phyloP scores from a whole-genome alignment of 2,113 vertebrate species.

The Arvicanthis niloticus region DNA sequence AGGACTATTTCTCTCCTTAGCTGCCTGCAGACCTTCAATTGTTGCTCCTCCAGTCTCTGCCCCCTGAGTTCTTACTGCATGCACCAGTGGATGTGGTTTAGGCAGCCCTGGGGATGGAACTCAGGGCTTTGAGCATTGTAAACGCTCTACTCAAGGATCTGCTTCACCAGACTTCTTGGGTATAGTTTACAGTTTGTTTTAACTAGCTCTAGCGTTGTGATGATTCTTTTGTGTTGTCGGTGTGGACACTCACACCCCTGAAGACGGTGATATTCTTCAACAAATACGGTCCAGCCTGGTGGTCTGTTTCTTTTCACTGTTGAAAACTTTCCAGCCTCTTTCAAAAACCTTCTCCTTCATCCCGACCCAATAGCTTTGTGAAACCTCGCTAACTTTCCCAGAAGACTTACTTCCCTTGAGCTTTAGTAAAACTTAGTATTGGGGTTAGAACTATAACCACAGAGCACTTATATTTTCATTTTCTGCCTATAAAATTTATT shows the following conservation, averaged over 20 bases:
- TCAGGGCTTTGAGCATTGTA: not conserved
- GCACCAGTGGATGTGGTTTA: not conserved
- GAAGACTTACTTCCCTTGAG: constrained; percentile 18
- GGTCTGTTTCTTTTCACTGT: not conserved
- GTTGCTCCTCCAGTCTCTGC: not conserved
- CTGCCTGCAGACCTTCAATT: not conserved
- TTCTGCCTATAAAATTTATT: constrained; percentile 57
- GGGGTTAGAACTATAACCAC: constrained; percentile 18
- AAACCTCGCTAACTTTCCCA: not conserved
- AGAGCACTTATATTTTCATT: constrained; percentile 21
- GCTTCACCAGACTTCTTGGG: not conserved
- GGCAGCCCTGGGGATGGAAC: too few species aligned
- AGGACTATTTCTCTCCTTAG: not conserved
- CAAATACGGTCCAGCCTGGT: not conserved
- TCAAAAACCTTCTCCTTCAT: not conserved
- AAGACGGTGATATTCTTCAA: not conserved
- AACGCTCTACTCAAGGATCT: not conserved
- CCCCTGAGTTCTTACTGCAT: not conserved
- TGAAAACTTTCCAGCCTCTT: not conserved
- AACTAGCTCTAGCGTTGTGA: not conserved
- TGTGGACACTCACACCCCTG: not conserved
- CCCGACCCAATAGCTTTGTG: not conserved
- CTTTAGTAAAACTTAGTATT: not conserved
- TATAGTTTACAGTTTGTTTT: not conserved
- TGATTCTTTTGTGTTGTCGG: not conserved